These are phyloP conservation scores for Nycticryphes semicollaris DNA, from an alignment of 2,113 vertebrate species.

Conservation along the genomic window DNA sequence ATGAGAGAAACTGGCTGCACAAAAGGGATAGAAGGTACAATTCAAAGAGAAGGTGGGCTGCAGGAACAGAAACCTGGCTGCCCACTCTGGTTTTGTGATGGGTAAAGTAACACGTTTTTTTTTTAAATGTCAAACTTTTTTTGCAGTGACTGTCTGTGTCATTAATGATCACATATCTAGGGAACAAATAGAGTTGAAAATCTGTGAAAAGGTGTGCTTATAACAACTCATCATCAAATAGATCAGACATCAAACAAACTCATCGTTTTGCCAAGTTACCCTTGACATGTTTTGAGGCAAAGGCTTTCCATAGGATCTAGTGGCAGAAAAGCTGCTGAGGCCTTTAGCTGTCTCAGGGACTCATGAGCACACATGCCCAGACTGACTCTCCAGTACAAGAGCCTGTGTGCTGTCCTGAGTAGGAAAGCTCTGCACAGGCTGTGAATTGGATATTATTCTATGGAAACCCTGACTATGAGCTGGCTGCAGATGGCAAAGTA, in stretches of 20 bases:
- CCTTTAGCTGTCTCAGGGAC: neutral
- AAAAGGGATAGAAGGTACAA: neutral
- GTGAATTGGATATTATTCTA: neutral
- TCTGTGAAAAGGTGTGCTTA: neutral
- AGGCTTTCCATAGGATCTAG: neutral
- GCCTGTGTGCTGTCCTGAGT: neutral
- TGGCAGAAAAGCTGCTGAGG: neutral
- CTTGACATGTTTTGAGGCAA: neutral
- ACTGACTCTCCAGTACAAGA: neutral
- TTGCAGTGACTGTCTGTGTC: neutral
- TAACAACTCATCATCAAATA: neutral
- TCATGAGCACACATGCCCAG: neutral
- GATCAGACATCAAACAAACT: neutral
- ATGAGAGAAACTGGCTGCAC: neutral
- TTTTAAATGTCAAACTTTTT: neutral
- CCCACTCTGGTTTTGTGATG: neutral
- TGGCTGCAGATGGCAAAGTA: neutral
- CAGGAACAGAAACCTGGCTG: neutral
- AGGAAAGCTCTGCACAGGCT: neutral
- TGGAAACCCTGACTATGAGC: neutral
- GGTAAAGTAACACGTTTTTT: neutral
- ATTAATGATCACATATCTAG: neutral
- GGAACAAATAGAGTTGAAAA: neutral
- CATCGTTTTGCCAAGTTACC: neutral
- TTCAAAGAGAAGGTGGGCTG: neutral